Evolutionary conservation across 92 coral and sea anemone genomes (phyloP), one percentile per base, ranked within the genome.

Genomic region (Zoanthus gigantus): DNA sequence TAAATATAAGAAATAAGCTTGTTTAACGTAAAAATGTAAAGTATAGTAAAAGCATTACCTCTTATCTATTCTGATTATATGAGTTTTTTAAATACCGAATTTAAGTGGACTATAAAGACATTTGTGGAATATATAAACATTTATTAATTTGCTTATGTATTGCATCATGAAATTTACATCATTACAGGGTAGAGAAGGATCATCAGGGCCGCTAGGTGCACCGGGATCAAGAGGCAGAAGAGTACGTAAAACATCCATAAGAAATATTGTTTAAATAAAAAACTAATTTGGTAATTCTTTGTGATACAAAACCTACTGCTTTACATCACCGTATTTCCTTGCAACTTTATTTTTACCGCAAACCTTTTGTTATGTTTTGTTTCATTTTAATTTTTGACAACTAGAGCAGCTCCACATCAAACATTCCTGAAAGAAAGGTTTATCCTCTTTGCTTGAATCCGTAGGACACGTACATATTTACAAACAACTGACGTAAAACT

Each of bases 211-310:
- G 60, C 28, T 23, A 14, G 85, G 75, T 37, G 57, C 63, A n/a
- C 75, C 85, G 18, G 85, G 85, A 66, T 11, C 85, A 15, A 66
- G 85, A 29, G 85, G 85, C 60, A 31, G 85, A 66, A 81, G 85
- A 16, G 85, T 81, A 66, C 42, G 72, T 79, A 34, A 79, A 50
- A 1, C 1, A 7, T 50, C 0, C 9, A 50, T 0, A 7, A 1
- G 9, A 11, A 7, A 11, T 11, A 50, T 7, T 50, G 0, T 50
- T 11, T 50, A 0, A 0, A 50, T 50, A 50, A 7, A 23, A 37
- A 37, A 37, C 42, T 37, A 2, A 37, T 37, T 37, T 37, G 42
- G 4, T 37, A 37, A 37, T 37, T 37, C 3, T 37, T 37, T 37
- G 2, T 37, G 42, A 37, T 37, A 37, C 42, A 37, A 37, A 37